Percentiles rank a stretch among this genome's conserved stretches.
These are phyloP conservation scores for Agelas oroides DNA, from an alignment of 37 sponge, comb jelly and placozoan species.

Conservation along the genomic window DNA sequence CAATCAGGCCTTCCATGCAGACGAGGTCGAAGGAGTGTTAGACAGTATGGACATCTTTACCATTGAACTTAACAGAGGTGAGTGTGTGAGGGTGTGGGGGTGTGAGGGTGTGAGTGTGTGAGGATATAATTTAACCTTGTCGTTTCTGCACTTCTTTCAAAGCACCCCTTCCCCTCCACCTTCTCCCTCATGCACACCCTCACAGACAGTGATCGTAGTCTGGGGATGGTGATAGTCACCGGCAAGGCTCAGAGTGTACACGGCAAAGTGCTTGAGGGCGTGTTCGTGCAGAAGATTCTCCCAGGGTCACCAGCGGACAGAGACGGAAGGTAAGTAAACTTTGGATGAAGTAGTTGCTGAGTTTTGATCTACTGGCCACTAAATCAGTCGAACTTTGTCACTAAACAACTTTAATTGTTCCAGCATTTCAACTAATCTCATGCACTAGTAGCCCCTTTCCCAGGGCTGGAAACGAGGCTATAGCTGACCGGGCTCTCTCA, in stretches of 20 bases:
- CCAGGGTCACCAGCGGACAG: slow-evolving; percentile 48
- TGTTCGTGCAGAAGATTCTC: slow-evolving; percentile 59
- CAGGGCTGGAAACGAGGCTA: too few relatives aligned
- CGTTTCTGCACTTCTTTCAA: too few relatives aligned
- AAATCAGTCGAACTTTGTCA: too few relatives aligned
- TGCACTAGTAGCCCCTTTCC: too few relatives aligned
- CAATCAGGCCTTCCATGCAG: neutral
- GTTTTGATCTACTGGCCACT: too few relatives aligned
- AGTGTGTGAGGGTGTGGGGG: too few relatives aligned
- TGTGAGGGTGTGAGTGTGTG: too few relatives aligned
- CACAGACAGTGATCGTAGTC: slow-evolving; percentile 25
- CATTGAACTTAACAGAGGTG: slow-evolving; percentile 35
- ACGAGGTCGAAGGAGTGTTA: slow-evolving; percentile 10
- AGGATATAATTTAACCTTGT: slow-evolving; percentile 2
- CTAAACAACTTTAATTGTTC: too few relatives aligned
- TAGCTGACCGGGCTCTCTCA: too few relatives aligned
- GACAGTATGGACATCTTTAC: slow-evolving; percentile 50
- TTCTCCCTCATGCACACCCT: too few relatives aligned
- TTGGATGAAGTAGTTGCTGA: too few relatives aligned
- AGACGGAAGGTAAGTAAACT: slow-evolving; percentile 59
- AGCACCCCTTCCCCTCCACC: neutral
- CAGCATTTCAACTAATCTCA: too few relatives aligned
- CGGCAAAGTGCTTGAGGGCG: slow-evolving; percentile 30
- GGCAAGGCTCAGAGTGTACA: slow-evolving; percentile 20
- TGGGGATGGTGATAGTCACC: slow-evolving; percentile 52